A percentile compares a stretch with the other conserved stretches of the same genome.
Conservation (phyloP, 1,140 invertebrate genomes). For the Leptinotarsa undecemlineata region DNA sequence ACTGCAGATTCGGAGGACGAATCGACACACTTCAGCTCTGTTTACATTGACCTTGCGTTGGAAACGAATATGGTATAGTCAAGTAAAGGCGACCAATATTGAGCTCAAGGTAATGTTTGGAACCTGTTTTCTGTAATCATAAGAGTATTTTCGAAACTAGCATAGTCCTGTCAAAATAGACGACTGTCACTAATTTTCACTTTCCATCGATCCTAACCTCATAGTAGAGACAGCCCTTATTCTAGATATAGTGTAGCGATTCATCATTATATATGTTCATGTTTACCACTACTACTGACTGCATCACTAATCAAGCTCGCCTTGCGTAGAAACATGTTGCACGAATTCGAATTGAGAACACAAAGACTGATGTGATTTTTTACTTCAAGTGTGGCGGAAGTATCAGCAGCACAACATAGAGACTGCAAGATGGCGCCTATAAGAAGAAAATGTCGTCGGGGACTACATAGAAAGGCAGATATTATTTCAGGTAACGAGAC, state of each 20-base stretch:
- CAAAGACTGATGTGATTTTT: constrained; percentile 41
- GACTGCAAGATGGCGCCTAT: background rate
- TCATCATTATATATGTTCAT: constrained; percentile 16
- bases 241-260: constrained; percentile 19
- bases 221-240: constrained; percentile 19
- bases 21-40: too few species aligned
- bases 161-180: background rate
- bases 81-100: too few species aligned
- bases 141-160: too few species aligned
- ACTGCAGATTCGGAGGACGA: too few species aligned
- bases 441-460: background rate
- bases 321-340: constrained; percentile 40
- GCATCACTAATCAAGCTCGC: constrained; percentile 43
- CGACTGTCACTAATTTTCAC: constrained; percentile 5
- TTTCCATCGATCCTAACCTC: constrained; percentile 8
- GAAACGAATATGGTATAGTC: too few species aligned
- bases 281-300: constrained; percentile 33
- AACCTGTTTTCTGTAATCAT: too few species aligned
- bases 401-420: constrained; percentile 11
- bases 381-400: constrained; percentile 44
- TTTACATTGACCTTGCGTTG: too few species aligned
- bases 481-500: constrained; percentile 10
- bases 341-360: constrained; percentile 30
- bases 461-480: constrained; percentile 14
- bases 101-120: too few species aligned